Evolutionary conservation across 2,797 vertebrate genomes (phyloP).

Genomic region (Muraenolepis orangiensis): DNA sequence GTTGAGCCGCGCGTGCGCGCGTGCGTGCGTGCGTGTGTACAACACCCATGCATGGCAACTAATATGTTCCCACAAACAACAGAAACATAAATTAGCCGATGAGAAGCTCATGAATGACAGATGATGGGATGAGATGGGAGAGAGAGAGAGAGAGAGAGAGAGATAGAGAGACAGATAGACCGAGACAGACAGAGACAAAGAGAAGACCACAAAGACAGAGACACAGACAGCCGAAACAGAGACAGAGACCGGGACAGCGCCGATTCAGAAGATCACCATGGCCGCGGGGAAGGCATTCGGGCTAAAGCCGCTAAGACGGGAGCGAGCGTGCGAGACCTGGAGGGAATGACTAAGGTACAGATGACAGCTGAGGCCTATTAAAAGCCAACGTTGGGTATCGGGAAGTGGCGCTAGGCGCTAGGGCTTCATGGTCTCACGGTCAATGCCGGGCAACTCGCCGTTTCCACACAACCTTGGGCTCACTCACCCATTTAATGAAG

Average conservation of each 20-base stretch:
- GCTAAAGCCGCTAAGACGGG: neutral
- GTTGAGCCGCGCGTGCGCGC: neutral
- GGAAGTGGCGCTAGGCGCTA: neutral
- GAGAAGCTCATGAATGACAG: neutral
- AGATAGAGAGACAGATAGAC: conserved; percentile 4
- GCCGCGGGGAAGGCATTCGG: neutral
- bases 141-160: conserved; percentile 17
- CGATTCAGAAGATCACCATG: neutral
- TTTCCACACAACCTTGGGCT: neutral
- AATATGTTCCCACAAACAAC: neutral
- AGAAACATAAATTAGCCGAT: neutral
- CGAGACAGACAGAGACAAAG: conserved; percentile 19
- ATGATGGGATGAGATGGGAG: conserved; percentile 3
- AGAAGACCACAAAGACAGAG: conserved; percentile 29
- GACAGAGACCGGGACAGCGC: neutral
- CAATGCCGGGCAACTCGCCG: neutral
- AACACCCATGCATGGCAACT: neutral
- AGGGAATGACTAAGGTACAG: conserved; percentile 13
- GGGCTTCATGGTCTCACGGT: neutral
- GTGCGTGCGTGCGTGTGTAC: neutral
- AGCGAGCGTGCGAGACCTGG: conserved; percentile 13
- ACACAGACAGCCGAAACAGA: conserved; percentile 13
- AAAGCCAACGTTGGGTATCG: neutral
- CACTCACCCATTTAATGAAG: neutral
- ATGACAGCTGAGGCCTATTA: neutral